Evolutionary conservation across 1,140 invertebrate species (phyloP).

Genomic region (Thaumetopoea pityocampa): DNA sequence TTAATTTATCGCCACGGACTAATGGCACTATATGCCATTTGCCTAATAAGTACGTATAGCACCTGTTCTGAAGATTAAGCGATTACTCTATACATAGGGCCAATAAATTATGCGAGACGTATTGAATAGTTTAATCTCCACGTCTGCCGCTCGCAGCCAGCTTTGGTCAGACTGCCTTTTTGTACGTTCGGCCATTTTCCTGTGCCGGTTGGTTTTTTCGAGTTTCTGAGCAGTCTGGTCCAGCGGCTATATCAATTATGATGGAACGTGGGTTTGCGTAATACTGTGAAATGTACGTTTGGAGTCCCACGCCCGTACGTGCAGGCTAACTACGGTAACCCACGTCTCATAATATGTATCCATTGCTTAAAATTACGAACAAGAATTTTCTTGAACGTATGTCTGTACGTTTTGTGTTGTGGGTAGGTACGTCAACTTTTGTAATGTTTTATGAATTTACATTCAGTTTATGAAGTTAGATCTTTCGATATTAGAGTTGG

Average conservation of each 20-base stretch:
- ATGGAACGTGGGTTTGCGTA: constrained; percentile 42
- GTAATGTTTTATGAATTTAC: too few species aligned
- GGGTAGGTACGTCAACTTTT: too few species aligned
- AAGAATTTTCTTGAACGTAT: constrained; percentile 2
- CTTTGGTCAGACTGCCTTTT: constrained; percentile 47
- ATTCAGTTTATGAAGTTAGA: too few species aligned
- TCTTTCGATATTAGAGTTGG: too few species aligned
- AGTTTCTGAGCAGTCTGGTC: constrained; percentile 24
- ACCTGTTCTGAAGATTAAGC: constrained; percentile 28
- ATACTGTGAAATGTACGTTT: constrained; percentile 43
- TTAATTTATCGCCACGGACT: constrained; percentile 6
- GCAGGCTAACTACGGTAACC: neutral
- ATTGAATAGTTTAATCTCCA: constrained; percentile 9
- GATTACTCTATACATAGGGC: constrained; percentile 19
- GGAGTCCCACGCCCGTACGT: constrained; percentile 20
- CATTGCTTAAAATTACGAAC: constrained; percentile 11
- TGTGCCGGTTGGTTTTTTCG: constrained; percentile 35
- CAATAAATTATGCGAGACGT: constrained; percentile 28
- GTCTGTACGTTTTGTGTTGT: too few species aligned
- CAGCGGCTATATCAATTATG: constrained; percentile 48
- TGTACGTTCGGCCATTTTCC: constrained; percentile 39
- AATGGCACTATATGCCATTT: constrained; percentile 15
- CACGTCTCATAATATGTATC: constrained; percentile 4
- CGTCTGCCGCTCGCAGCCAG: constrained; percentile 6
- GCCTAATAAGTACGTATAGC: constrained; percentile 19